Evolutionary conservation across 2,797 vertebrate species (phyloP).

Genomic region (Parauchenoglanis ngamensis): DNA sequence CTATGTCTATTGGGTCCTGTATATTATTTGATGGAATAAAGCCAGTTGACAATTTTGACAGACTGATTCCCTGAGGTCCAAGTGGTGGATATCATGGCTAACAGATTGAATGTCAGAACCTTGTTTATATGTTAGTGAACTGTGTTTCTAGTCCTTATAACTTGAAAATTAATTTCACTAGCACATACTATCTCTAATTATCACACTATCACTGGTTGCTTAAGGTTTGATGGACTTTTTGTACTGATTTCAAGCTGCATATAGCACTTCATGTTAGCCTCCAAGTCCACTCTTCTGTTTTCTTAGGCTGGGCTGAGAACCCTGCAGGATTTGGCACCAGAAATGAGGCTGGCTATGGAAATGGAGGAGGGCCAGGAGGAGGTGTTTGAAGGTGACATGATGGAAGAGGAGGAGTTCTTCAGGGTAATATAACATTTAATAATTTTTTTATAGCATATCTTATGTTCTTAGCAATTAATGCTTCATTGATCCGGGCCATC

Average conservation of each 20-base stretch:
- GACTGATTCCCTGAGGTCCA: neutral
- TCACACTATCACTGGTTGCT: neutral
- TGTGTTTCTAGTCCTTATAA: neutral
- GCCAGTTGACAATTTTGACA: neutral
- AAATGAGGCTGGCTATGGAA: conserved; percentile 88
- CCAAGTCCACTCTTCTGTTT: conserved; percentile 48
- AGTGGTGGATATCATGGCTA: neutral
- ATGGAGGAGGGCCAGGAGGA: conserved; percentile 72
- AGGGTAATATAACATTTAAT: conserved; percentile 43
- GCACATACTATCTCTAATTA: neutral
- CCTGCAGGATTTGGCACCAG: conserved; percentile 90
- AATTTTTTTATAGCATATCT: neutral
- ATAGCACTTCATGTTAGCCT: neutral
- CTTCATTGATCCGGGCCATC: neutral
- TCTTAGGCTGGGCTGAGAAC: conserved; percentile 86
- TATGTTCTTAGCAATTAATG: conserved; percentile 2
- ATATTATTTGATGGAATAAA: neutral
- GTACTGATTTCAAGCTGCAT: conserved; percentile 11
- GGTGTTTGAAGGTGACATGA: conserved; percentile 63
- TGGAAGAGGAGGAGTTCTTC: conserved; percentile 59
- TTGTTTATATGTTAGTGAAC: too few relatives aligned
- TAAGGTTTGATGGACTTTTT: neutral
- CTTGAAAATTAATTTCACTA: neutral
- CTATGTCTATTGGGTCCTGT: neutral
- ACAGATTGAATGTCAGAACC: neutral